Conservation (phyloP, 2,113 vertebrate genomes). For the Antechinus stuartii region DNA sequence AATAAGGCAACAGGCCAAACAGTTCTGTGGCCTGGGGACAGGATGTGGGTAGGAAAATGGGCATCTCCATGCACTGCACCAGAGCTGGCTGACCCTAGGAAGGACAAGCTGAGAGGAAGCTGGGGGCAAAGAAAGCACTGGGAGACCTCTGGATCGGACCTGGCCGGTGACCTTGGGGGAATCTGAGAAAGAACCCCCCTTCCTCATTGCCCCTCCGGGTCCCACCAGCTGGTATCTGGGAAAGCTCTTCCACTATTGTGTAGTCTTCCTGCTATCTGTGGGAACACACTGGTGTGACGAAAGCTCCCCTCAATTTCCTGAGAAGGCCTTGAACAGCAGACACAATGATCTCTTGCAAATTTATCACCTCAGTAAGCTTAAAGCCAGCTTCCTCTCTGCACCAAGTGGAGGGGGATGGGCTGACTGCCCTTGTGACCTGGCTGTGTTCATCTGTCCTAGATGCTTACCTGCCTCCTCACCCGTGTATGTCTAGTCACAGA, state of each 20-base stretch:
- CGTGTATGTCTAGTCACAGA: not conserved
- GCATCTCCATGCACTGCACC: conserved; percentile 65
- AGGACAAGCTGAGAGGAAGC: conserved; percentile 63
- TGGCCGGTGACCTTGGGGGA: rapidly evolving
- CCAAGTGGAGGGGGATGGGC: not conserved
- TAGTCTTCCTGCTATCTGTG: not conserved
- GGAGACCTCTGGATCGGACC: not conserved
- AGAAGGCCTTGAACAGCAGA: not conserved
- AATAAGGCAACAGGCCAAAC: conserved; percentile 61
- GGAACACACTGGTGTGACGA: not conserved
- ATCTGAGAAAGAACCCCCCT: rapidly evolving
- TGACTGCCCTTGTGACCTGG: conserved; percentile 16
- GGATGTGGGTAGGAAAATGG: conserved; percentile 63
- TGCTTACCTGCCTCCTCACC: not conserved
- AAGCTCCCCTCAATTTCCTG: not conserved
- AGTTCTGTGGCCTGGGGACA: conserved; percentile 52
- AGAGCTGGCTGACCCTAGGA: conserved; percentile 70
- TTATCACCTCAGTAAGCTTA: not conserved
- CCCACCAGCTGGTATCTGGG: rapidly evolving
- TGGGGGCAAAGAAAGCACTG: not conserved
- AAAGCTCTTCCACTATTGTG: not conserved
- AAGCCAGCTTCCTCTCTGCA: conserved; percentile 1
- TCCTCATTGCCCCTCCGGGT: rapidly evolving
- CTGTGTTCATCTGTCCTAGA: not conserved
- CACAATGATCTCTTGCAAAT: not conserved